Evolutionary conservation across 2,113 vertebrate genomes (phyloP).

Genomic region (Dryoscopus gambensis): DNA sequence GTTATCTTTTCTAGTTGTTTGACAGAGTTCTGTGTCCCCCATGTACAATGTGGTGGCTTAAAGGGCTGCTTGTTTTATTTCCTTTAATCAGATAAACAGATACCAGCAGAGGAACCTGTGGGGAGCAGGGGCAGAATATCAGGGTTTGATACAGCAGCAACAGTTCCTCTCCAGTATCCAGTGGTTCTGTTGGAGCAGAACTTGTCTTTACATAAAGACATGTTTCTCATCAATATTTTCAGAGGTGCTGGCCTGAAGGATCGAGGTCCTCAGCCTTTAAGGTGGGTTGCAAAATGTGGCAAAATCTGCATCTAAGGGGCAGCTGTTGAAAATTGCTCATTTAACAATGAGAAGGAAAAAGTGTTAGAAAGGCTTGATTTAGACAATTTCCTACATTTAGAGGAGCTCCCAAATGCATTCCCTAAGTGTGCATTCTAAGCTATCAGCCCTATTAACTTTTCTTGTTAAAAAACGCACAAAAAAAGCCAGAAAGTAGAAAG

Average conservation of each 20-base stretch:
- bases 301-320: not conserved
- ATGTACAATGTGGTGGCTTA: not conserved
- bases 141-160: not conserved
- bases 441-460: not conserved
- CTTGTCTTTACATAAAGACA: not conserved
- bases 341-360: not conserved
- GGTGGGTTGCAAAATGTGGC: not conserved
- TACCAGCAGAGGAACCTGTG: not conserved
- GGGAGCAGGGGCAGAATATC: not conserved
- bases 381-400: not conserved
- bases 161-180: not conserved
- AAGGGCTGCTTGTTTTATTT: not conserved
- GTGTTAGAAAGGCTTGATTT: not conserved
- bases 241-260: not conserved
- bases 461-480: not conserved
- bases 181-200: fast-evolving
- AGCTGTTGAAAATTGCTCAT: not conserved
- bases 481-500: not conserved
- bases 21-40: not conserved
- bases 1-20: not conserved
- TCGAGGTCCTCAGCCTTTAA: not conserved
- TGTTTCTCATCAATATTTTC: not conserved
- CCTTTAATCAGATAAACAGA: not conserved
- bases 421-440: not conserved
- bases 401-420: not conserved